Base-by-base conservation (phyloP, 2,888 invertebrate genomes). In the Acanthoscelides obtectus region DNA sequence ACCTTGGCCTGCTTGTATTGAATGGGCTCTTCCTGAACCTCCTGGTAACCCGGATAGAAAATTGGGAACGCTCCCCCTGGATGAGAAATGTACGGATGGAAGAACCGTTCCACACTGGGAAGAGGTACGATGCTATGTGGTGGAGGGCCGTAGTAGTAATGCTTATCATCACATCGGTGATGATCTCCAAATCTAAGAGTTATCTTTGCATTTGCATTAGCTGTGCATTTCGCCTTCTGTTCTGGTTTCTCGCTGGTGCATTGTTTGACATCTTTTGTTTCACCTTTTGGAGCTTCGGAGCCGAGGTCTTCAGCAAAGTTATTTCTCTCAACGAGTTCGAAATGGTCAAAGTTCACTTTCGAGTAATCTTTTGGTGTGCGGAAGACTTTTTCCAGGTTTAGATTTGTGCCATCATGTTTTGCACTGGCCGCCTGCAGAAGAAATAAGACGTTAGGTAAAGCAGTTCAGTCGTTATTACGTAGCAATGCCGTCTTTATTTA, bases 311-410 rank as follows among this genome's bases (percentile, higher is more conserved):
- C 71, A 20, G 74, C 75, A 69, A 82, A 81, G 69, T 79, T 81
- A 20, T 80, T 79, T 8, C 82, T 72, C 73, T 82, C 82, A 68
- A 81, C 67, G 6, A 83, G 76, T 74, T 82, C 81, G 20, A 82
- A 79, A 68, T 82, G 78, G 67, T 83, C 83, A 70, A 79, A 80
- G 70, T 82, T 79, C 19, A 77, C 76, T 71, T 75, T 77, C 1
- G 76, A 73, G 68, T 76, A 77, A 65, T 81, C 79, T 72, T 77
- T 77, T 0, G 82, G 82, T 0, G 81, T 81, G 66, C 77, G 76
- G 71, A 82, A 83, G 5, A 81, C 75, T 64, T 78, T 72, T 22
- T 74, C 74, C 0, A 82, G 75, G 71, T 82, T 69, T 20, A 77
- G 69, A 64, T 75, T 73, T 27, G 68, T 66, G 67, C 64, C 64